phyloP scores from a whole-genome alignment of 53 echinoderm and acorn worm species.

The Apostichopus leukothele region DNA sequence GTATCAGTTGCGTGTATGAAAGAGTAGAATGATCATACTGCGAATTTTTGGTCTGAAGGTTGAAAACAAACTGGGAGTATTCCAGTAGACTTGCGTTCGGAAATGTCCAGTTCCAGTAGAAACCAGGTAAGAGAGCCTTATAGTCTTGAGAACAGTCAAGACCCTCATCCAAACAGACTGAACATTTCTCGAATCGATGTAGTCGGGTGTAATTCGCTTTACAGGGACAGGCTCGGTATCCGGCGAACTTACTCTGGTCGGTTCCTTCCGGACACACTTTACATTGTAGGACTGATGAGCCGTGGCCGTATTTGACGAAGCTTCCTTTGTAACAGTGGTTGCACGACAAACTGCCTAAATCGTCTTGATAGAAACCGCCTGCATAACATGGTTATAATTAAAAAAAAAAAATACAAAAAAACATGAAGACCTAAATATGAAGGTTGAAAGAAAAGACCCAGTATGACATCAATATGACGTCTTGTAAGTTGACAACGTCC shows the following conservation, averaged over 20 bases:
- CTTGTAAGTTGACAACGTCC: too few relatives aligned
- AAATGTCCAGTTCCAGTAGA: slow-evolving; percentile 23
- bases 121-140: neutral
- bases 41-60: neutral
- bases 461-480: too few relatives aligned
- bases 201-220: slow-evolving; percentile 9
- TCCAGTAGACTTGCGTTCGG: neutral
- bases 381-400: too few relatives aligned
- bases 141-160: slow-evolving; percentile 15
- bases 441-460: too few relatives aligned
- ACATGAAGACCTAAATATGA: too few relatives aligned
- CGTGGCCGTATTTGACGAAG: neutral
- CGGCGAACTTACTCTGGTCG: neutral
- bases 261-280: slow-evolving; percentile 18
- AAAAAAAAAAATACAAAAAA: too few relatives aligned
- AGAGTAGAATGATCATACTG: neutral
- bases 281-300: neutral
- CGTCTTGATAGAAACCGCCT: slow-evolving; percentile 24
- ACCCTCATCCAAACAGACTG: slow-evolving; percentile 1
- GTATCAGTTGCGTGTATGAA: neutral
- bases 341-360: neutral
- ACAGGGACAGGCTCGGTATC: slow-evolving; percentile 14
- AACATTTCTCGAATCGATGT: neutral
- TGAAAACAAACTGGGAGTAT: neutral
- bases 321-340: neutral